A percentile compares a stretch with the other conserved stretches of the same genome.
These are phyloP conservation scores for Gallinago solitaria DNA, from an alignment of 2,797 vertebrate species.

Conservation along the genomic window DNA sequence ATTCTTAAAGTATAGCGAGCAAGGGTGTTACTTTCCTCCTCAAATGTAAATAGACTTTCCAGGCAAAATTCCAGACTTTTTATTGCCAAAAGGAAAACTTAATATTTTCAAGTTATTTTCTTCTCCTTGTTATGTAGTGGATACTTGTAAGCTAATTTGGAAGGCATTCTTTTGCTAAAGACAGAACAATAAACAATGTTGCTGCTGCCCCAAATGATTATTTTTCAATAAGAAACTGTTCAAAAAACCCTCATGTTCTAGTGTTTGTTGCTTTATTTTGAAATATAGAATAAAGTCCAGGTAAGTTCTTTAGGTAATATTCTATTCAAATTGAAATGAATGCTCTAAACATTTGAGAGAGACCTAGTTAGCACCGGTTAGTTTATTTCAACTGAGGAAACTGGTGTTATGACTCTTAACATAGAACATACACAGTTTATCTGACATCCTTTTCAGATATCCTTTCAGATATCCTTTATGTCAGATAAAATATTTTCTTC, in stretches of 20 bases:
- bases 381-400: neutral
- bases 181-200: neutral
- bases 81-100: neutral
- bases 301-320: neutral
- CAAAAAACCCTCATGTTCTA: neutral
- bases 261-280: neutral
- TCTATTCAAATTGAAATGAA: neutral
- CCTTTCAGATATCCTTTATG: too few species aligned
- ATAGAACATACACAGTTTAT: neutral
- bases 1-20: neutral
- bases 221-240: neutral
- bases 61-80: neutral
- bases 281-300: neutral
- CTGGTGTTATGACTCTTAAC: neutral
- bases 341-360: neutral
- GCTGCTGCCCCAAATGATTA: neutral
- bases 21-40: neutral
- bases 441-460: neutral
- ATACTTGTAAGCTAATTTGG: neutral
- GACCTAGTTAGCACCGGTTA: neutral
- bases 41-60: neutral
- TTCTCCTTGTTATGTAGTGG: neutral
- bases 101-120: neutral
- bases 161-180: neutral
- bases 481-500: neutral